Evolutionary conservation across 2,113 vertebrate species (phyloP), one percentile per base, ranked within the genome.

Genomic region (Rhinolophus ferrumequinum): DNA sequence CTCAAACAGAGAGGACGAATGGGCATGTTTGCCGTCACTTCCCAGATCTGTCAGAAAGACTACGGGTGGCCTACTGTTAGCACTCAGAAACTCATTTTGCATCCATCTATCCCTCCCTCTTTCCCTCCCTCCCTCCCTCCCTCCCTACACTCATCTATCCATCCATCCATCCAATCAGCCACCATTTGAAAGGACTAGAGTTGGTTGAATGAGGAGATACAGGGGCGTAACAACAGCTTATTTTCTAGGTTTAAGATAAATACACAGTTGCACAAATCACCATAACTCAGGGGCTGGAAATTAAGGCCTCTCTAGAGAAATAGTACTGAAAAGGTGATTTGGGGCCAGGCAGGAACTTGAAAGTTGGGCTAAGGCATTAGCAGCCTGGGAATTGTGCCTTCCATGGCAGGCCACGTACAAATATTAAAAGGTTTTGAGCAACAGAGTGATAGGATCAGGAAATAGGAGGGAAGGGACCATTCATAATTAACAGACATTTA

Each of bases 401-500:
- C 60, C 18, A 21, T 38, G 54, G 50, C 26, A 38, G 66, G 66
- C 10, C 41, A 44, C 0, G 15, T 19, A 52, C 5, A 16, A 81
- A 30, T 28, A 58, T 14, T 26, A 67, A 75, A 89, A 67, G n/a
- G 41, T 79, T 93, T n/a, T 10, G 18, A 35, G 26, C 16, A 70
- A 70, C 8, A 94, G 35, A 83, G n/a, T 33, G n/a, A 62, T 58
- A 52, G n/a, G 76, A 83, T 19, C 21, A 75, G 44, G 41, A 66
- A 35, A 92, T 82, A 35, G 24, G 24, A 38, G 41, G 13, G 30
- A 94, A 44, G 18, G 58, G 6, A 62, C 19, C 67, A n/a, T 19
- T 88, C 21, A 72, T 88, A 88, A 91, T 70, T 18, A 88, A 90
- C 67, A 86, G 64, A 58, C 1, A 60, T 13, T 94, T 70, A 93